Conservation (phyloP, 2,797 vertebrate genomes). For the Gobio occitaniae region DNA sequence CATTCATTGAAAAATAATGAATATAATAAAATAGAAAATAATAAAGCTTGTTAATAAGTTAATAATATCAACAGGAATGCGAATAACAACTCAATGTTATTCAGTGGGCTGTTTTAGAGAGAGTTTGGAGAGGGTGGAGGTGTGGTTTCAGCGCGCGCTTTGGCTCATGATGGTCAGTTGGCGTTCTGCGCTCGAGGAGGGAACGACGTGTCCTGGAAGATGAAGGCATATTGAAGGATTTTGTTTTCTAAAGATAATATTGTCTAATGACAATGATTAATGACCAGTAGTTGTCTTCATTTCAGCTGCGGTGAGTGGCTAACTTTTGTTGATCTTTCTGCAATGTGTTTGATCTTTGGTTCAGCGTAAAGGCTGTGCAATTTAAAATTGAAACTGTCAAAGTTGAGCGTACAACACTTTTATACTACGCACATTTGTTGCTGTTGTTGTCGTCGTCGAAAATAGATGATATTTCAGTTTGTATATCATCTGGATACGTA, state of each 20-base stretch:
- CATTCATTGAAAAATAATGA: neutral
- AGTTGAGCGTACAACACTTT: neutral
- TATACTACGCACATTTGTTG: neutral
- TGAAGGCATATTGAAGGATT: neutral
- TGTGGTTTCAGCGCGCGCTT: conserved; percentile 20
- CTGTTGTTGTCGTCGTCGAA: neutral
- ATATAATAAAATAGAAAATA: no score
- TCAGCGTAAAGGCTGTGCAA: neutral
- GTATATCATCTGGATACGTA: neutral
- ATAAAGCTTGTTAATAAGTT: neutral
- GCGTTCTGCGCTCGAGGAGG: neutral
- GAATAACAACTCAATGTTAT: conserved; percentile 7
- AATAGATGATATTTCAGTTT: neutral
- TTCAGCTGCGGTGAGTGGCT: conserved; percentile 19
- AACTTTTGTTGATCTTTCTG: neutral
- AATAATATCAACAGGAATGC: conserved; percentile 1
- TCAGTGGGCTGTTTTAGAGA: neutral
- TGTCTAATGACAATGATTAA: neutral
- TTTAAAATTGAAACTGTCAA: neutral
- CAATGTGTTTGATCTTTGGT: neutral
- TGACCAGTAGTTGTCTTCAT: neutral
- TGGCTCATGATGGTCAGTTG: neutral
- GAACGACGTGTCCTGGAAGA: conserved; percentile 1
- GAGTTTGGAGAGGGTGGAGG: conserved; percentile 17
- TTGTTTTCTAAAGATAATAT: neutral